phyloP scores from a whole-genome alignment of 2,797 vertebrate genomes.

The Nasua narica region DNA sequence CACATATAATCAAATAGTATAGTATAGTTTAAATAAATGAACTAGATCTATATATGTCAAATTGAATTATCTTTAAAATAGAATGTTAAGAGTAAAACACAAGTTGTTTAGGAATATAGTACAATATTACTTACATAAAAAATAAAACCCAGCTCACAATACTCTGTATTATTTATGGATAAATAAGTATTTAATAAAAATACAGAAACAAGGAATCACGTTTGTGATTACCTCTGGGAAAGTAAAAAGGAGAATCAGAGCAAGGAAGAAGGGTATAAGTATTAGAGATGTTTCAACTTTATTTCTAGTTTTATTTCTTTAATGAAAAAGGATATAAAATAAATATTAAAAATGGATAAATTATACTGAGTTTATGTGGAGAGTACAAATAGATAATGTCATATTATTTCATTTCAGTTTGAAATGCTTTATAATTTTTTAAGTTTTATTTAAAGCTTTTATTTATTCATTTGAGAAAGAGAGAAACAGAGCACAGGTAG shows the following conservation, averaged over 20 bases:
- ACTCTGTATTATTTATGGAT: neutral
- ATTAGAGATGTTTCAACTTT: neutral
- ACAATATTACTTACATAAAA: neutral
- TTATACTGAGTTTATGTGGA: neutral
- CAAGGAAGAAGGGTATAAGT: neutral
- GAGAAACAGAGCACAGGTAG: too few species aligned
- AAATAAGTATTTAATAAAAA: slow-evolving; percentile 39
- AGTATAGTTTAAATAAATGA: neutral
- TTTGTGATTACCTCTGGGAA: neutral
- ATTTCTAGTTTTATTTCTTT: slow-evolving; percentile 17
- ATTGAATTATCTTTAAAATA: slow-evolving; percentile 18
- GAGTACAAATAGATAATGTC: neutral
- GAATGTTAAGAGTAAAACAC: neutral
- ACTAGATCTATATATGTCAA: neutral
- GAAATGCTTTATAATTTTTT: neutral
- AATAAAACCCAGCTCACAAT: neutral
- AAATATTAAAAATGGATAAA: neutral
- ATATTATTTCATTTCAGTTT: neutral
- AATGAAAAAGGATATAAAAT: neutral
- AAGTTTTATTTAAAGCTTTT: neutral
- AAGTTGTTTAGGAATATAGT: neutral
- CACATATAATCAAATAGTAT: neutral
- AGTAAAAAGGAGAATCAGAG: neutral
- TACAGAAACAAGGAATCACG: neutral
- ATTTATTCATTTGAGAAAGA: too few species aligned